A percentile compares a stretch with the other conserved stretches of the same genome.
phyloP scores from a whole-genome alignment of 2,113 vertebrate species.

The Mesocricetus auratus region DNA sequence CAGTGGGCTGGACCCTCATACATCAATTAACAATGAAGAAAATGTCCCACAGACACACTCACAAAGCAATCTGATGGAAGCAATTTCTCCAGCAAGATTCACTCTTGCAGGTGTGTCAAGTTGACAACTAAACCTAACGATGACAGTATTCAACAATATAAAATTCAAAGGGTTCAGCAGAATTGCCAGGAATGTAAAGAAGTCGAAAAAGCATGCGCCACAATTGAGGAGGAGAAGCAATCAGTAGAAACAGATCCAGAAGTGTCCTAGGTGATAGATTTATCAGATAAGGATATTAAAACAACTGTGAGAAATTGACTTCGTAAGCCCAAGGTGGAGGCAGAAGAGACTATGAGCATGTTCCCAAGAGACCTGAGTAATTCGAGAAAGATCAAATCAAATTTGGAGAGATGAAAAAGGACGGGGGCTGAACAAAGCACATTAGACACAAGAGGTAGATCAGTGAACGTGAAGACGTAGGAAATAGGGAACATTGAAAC shows the following conservation, averaged over 20 bases:
- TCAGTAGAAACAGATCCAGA: background rate
- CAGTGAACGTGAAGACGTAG: background rate
- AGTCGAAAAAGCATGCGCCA: background rate
- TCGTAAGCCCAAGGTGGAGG: background rate
- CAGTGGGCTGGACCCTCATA: background rate
- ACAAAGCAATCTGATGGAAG: background rate
- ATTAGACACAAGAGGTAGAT: background rate
- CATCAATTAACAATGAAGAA: background rate
- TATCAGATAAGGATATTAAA: background rate
- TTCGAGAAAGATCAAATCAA: background rate
- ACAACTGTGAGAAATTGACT: background rate
- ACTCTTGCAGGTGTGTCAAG: background rate
- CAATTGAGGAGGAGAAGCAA: background rate
- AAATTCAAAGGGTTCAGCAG: background rate
- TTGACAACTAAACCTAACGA: background rate
- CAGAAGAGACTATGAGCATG: background rate
- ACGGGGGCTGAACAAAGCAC: background rate
- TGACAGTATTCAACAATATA: background rate
- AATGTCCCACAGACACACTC: background rate
- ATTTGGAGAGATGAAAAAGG: background rate
- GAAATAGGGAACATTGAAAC: background rate
- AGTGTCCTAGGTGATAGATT: background rate
- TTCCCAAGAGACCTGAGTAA: background rate
- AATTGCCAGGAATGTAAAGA: background rate
- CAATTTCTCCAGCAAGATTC: background rate